A percentile compares a stretch with the other conserved stretches of the same genome.
Conservation (phyloP, 2,113 vertebrate genomes). For the Daphoenositta chrysoptera region DNA sequence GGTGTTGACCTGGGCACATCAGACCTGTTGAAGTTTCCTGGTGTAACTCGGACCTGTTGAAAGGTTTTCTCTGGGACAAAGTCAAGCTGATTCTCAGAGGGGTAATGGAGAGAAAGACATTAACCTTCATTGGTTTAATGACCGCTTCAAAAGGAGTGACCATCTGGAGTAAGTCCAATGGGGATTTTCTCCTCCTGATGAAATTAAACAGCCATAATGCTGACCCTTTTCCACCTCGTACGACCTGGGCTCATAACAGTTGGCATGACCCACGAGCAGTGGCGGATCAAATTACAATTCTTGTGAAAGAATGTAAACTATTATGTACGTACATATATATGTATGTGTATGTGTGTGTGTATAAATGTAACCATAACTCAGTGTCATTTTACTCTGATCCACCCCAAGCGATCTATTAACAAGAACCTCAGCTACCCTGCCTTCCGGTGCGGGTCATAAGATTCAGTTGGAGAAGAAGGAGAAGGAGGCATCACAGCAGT, state of each 20-base stretch:
- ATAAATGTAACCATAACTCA: too few relatives aligned
- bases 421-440: neutral
- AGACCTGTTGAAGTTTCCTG: neutral
- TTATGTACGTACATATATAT: too few relatives aligned
- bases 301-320: neutral
- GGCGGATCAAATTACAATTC: neutral
- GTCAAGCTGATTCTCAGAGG: neutral
- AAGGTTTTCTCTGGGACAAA: neutral
- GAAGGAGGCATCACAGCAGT: fast-evolving
- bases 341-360: neutral
- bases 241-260: neutral
- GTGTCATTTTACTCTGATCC: neutral
- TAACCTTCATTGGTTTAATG: neutral
- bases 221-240: fast-evolving
- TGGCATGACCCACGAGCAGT: neutral
- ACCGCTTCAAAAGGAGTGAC: neutral
- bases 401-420: neutral
- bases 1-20: neutral
- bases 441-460: fast-evolving
- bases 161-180: fast-evolving
- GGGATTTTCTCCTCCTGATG: neutral
- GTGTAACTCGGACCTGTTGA: fast-evolving
- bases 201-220: neutral
- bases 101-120: neutral
- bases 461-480: neutral